These are phyloP conservation scores for Gorsachius magnificus DNA, from an alignment of 2,797 vertebrate species.

Conservation along the genomic window DNA sequence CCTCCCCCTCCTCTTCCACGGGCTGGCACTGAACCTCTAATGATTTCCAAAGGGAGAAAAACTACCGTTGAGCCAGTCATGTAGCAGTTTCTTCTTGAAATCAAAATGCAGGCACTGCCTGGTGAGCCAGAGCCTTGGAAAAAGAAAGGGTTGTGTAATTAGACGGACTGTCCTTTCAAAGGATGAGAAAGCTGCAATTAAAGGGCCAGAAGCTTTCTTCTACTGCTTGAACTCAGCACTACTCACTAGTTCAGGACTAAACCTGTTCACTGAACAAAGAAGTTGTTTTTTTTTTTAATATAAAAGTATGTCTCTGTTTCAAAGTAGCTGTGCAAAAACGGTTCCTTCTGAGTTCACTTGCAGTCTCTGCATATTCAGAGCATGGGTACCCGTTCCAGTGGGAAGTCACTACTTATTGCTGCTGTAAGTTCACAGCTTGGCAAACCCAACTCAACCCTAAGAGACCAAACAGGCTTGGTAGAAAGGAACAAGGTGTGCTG, in stretches of 20 bases:
- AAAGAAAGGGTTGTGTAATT: not conserved
- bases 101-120: not conserved
- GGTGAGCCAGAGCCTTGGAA: not conserved
- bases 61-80: not conserved
- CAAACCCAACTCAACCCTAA: not conserved
- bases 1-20: not conserved
- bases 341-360: not conserved
- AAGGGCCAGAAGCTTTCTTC: not conserved
- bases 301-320: not conserved
- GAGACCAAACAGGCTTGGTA: not conserved
- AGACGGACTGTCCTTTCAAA: not conserved
- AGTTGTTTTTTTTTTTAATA: not conserved
- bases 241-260: not conserved
- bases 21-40: not conserved
- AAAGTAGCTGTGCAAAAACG: not conserved
- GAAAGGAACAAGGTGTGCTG: not conserved
- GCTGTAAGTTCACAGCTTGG: not conserved
- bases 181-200: not conserved
- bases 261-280: not conserved
- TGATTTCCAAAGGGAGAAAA: conserved; percentile 1
- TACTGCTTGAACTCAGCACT: not conserved
- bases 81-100: not conserved
- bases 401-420: not conserved
- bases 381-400: not conserved
- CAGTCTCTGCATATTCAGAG: not conserved